Percentiles rank a stretch among this genome's conserved stretches.
Evolutionary conservation across 1,140 invertebrate genomes (phyloP).

Genomic region (Zaprionus taronus): DNA sequence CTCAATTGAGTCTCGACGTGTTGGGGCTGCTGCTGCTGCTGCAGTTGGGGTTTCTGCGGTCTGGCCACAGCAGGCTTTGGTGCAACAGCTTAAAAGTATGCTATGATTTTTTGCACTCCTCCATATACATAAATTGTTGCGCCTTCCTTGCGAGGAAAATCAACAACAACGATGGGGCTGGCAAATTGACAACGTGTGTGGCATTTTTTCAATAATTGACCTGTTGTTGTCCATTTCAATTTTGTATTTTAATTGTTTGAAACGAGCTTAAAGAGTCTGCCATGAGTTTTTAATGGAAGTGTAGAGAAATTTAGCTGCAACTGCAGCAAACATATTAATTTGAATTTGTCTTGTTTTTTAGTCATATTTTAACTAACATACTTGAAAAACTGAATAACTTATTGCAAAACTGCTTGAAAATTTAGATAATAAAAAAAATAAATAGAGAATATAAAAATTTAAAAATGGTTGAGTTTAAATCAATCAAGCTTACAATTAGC

Average conservation of each 20-base stretch:
- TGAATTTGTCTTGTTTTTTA: background rate
- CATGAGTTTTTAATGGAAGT: background rate
- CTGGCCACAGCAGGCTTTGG: conserved; percentile 14
- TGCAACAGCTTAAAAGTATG: conserved; percentile 78
- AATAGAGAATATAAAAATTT: too few relatives aligned
- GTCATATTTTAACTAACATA: background rate
- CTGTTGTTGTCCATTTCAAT: background rate
- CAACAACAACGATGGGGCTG: background rate
- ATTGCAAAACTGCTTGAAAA: background rate
- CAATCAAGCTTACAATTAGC: too few relatives aligned
- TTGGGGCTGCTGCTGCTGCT: background rate
- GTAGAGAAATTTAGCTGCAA: background rate
- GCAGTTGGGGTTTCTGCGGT: conserved; percentile 17
- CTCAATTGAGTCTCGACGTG: background rate
- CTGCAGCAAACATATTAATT: background rate
- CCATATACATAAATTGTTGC: conserved; percentile 42
- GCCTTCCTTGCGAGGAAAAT: conserved; percentile 7
- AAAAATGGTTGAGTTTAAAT: background rate
- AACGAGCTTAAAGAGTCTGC: background rate
- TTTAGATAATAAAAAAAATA: background rate
- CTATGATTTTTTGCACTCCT: conserved; percentile 46
- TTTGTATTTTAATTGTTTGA: background rate
- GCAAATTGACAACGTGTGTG: background rate
- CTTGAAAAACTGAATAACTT: background rate
- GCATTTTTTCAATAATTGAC: background rate